phyloP scores from a whole-genome alignment of 2,113 vertebrate species.

The Prolemur simus region DNA sequence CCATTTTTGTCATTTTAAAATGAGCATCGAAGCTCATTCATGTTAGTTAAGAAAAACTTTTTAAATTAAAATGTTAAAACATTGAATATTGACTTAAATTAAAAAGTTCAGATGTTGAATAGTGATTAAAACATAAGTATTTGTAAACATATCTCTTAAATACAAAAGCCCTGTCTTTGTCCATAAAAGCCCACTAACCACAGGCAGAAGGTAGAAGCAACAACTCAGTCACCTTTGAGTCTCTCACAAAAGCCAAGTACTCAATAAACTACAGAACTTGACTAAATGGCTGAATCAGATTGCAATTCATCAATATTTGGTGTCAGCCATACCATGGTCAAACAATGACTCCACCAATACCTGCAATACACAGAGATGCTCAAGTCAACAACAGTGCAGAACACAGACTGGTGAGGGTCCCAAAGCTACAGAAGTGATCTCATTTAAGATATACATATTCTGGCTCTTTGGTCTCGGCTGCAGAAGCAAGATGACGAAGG shows the following conservation, averaged over 20 bases:
- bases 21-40: background rate
- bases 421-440: background rate
- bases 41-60: background rate
- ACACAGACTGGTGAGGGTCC: accelerated
- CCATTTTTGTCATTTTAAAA: background rate
- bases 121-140: background rate
- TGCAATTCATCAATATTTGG: background rate
- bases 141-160: background rate
- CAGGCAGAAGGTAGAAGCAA: background rate
- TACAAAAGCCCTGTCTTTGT: background rate
- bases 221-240: no score
- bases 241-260: background rate
- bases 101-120: background rate
- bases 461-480: no score
- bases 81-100: background rate
- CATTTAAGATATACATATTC: accelerated
- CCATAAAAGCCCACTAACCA: background rate
- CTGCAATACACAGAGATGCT: background rate
- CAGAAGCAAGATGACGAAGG: no score
- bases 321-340: background rate
- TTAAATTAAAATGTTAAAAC: background rate
- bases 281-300: background rate
- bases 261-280: background rate
- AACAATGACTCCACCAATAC: accelerated
- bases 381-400: background rate